These are phyloP conservation scores for Deroplatys truncata DNA, from an alignment of 2,888 invertebrate genomes.

Conservation along the genomic window DNA sequence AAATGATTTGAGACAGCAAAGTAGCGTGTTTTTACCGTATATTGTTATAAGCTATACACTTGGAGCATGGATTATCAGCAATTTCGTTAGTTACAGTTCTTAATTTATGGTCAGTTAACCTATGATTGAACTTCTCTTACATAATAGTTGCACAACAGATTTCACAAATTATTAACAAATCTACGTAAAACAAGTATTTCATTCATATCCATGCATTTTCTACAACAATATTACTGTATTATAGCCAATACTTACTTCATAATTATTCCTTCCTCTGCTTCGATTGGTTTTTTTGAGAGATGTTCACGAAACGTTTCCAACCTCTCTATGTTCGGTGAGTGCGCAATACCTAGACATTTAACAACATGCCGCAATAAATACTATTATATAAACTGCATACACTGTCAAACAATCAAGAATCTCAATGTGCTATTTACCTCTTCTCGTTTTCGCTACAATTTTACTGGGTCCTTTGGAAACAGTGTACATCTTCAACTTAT, in stretches of 20 bases:
- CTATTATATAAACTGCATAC: background rate
- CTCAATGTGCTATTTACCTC: conserved; percentile 54
- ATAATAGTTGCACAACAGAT: background rate
- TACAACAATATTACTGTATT: background rate
- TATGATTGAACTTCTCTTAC: background rate
- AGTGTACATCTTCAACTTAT: conserved; percentile 66
- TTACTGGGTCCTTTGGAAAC: conserved; percentile 84
- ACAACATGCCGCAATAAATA: background rate
- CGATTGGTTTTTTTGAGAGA: conserved; percentile 60
- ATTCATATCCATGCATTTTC: background rate
- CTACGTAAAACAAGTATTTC: too few relatives aligned
- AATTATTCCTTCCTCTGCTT: conserved; percentile 63
- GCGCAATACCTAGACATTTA: conserved; percentile 27
- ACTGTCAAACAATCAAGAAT: background rate
- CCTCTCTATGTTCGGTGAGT: conserved; percentile 73
- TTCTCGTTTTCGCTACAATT: conserved; percentile 80
- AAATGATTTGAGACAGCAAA: too few relatives aligned
- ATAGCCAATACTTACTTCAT: conserved; percentile 51
- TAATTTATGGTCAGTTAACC: background rate
- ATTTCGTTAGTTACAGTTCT: too few relatives aligned
- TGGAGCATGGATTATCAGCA: too few relatives aligned
- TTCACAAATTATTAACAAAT: too few relatives aligned
- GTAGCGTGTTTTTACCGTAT: too few relatives aligned
- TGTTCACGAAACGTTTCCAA: conserved; percentile 68
- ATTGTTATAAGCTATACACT: too few relatives aligned